These are phyloP conservation scores for Glaucomys volans DNA, from an alignment of 2,113 vertebrate species.

Conservation along the genomic window DNA sequence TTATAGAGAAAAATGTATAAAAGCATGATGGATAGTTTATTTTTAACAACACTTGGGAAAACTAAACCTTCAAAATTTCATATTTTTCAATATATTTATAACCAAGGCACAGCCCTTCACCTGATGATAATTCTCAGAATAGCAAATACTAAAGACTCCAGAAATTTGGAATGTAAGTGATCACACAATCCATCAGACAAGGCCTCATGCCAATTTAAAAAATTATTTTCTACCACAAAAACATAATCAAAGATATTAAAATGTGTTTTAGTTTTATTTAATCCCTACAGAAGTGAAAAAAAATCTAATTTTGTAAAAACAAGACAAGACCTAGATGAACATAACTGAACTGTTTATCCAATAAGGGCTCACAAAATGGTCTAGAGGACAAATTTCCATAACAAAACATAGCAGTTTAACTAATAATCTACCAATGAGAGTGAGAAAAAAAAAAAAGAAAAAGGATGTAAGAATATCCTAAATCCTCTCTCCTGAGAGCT, in stretches of 20 bases:
- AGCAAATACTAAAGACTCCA: background rate
- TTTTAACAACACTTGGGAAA: background rate
- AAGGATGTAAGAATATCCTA: background rate
- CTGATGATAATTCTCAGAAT: background rate
- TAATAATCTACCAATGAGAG: background rate
- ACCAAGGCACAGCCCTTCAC: background rate
- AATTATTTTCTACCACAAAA: slow-evolving; percentile 11
- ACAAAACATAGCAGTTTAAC: slow-evolving; percentile 41
- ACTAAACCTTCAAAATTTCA: background rate
- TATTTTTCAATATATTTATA: background rate
- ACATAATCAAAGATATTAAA: background rate
- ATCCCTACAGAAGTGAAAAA: background rate
- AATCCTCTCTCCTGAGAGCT: background rate
- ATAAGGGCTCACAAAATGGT: background rate
- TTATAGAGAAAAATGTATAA: background rate
- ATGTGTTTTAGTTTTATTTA: slow-evolving; percentile 5
- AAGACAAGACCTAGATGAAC: background rate
- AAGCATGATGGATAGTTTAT: background rate
- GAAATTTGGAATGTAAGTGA: background rate
- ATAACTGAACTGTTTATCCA: background rate
- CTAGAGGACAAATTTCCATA: background rate
- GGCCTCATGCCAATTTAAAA: background rate
- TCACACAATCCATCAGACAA: background rate
- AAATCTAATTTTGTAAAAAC: background rate
- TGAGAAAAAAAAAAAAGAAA: background rate